Evolutionary conservation across 1,140 invertebrate species (phyloP), one percentile per base, ranked within the genome.

Genomic region (Drosophila simulans): DNA sequence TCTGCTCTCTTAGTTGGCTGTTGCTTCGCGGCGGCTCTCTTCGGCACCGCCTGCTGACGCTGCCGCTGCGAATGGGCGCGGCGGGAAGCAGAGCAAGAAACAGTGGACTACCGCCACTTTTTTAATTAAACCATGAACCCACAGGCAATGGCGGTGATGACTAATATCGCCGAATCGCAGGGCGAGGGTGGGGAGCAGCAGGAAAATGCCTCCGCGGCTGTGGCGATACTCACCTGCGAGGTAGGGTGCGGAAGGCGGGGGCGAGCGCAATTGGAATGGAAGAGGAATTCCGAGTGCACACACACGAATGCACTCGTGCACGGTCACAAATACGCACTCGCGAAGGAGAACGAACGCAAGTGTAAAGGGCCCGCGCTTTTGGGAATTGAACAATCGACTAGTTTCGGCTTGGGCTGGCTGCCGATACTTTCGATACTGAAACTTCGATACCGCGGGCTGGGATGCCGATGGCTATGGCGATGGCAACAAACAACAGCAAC

Each of bases 11-110:
- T 69, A 69, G 40, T 55, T 78, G 83, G 63, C 79, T 86, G 82
- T 86, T 86, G 82, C 82, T 86, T 86, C 84, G 66, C 79, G 42
- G 8, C 25, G 20, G 42, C n/a, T 69, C 81, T 84, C 68, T 82
- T 68, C 15, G 40, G 37, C 54, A 46, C 17, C 46, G 51, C 55
- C 69, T 60, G 45, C 31, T 31, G 31, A 7, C 57, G 42, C 42
- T 43, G 42, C 42, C 10, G 15, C 42, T 43, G 46, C 22, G 56
- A 64, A 58, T 88, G 83, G 83, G 83, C 73, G 83, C 79, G 83
- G 83, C 81, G 80, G 80, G 80, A 83, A 79, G 65, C 75, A 84
- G 80, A 80, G 78, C 74, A 31, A 8, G 8, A 31, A 31, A 31
- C 58, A 75, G 43, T 20, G 22, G 46, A 27, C 46, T 27, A 8